Evolutionary conservation across 2,888 invertebrate species (phyloP).

Genomic region (Melanostoma scalare): DNA sequence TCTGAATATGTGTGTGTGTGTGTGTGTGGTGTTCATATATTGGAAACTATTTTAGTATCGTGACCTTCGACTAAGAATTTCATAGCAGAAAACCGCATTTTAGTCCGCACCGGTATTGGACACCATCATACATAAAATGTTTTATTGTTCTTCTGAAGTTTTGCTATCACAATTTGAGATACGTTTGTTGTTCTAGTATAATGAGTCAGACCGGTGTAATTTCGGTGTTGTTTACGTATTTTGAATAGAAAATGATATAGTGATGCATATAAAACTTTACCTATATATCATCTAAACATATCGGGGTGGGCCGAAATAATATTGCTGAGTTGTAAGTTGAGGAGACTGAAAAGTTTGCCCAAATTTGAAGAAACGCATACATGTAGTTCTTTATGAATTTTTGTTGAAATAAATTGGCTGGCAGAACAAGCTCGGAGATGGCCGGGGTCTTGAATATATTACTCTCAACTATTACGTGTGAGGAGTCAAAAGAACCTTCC

Average conservation of each 20-base stretch:
- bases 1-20: background rate
- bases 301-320: too few relatives aligned
- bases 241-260: conserved; percentile 2
- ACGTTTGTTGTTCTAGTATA: background rate
- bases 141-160: background rate
- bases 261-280: too few relatives aligned
- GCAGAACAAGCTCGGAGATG: too few relatives aligned
- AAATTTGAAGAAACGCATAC: too few relatives aligned
- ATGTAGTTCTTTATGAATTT: too few relatives aligned
- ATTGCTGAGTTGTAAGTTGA: too few relatives aligned
- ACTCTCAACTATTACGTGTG: too few relatives aligned
- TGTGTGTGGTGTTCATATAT: background rate
- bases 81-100: background rate
- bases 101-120: background rate
- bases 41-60: background rate
- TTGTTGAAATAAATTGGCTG: too few relatives aligned
- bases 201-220: conserved; percentile 1
- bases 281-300: too few relatives aligned
- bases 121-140: background rate
- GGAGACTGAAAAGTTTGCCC: too few relatives aligned
- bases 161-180: conserved; percentile 9
- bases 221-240: background rate
- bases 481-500: too few relatives aligned
- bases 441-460: too few relatives aligned
- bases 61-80: conserved; percentile 21